Evolutionary conservation across 2,797 vertebrate species (phyloP), one percentile per base, ranked within the genome.

Genomic region (Buphagus erythrorhynchus): DNA sequence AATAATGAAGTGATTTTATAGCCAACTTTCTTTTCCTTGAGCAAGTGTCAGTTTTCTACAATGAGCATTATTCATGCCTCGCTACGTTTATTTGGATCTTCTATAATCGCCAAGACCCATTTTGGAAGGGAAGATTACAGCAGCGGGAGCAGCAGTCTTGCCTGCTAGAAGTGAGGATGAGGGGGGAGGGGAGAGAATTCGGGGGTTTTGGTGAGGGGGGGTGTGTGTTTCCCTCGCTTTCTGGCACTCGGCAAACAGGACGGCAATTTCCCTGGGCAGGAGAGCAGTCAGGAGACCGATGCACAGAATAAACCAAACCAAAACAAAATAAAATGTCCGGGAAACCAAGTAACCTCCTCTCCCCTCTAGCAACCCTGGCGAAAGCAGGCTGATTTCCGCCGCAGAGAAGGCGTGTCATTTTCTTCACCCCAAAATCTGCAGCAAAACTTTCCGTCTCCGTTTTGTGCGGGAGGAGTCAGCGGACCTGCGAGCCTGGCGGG

Each of bases 1-100:
- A 98, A 97, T 97, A 98, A 97, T 97, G 97, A 97, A 97, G 97
- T 97, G 97, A 97, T 98, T 98, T 98, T 97, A 97, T 97, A 98
- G 96, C 95, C 97, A 97, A 97, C 96, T 97, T 98, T 97, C 97
- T 96, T 97, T 97, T 94, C 96, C 97, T 96, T 97, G 96, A 97
- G 96, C 97, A 96, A 98, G 98, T 98, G 97, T 98, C 97, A 97
- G 97, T 97, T 97, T 97, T 97, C 97, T 95, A 97, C 97, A 98
- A 97, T 97, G 92, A 97, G 92, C 90, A 97, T 97, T 98, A 98
- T 96, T 97, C 97, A 97, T 97, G 97, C 97, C 96, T 97, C 96
- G 73, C 97, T 97, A 98, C 97, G 72, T 98, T 97, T 97, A 97
- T 98, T 98, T 95, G 97, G 97, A 95, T 96, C 96, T 86, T 92